phyloP scores from a whole-genome alignment of 92 coral and sea anemone genomes.

The Zoanthus sociatus region DNA sequence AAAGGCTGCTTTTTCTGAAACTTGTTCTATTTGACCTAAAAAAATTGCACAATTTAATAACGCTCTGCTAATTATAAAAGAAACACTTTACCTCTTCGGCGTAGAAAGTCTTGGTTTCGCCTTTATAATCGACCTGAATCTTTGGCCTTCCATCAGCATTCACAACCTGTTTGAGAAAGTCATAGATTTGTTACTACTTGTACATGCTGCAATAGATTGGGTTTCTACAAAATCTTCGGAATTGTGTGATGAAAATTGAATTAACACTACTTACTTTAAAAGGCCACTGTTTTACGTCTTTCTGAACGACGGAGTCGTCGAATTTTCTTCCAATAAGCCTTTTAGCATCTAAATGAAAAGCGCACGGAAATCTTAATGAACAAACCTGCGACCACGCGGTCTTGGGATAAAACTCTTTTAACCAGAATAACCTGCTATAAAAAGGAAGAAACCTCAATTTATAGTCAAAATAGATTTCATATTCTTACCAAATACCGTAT shows the following conservation, averaged over 20 bases:
- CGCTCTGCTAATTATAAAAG: too few species aligned
- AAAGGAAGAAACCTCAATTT: neutral
- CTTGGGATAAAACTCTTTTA: too few species aligned
- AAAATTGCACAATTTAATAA: too few species aligned
- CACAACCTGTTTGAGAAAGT: slow-evolving; percentile 48
- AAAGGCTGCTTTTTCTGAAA: too few species aligned
- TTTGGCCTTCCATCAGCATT: slow-evolving; percentile 74
- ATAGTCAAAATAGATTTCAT: neutral
- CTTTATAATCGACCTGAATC: slow-evolving; percentile 70
- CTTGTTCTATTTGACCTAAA: too few species aligned
- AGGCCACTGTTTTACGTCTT: slow-evolving; percentile 96
- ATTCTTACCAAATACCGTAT: too few species aligned
- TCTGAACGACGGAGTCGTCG: slow-evolving; percentile 73
- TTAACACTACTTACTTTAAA: slow-evolving; percentile 54
- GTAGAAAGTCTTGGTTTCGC: slow-evolving; percentile 69
- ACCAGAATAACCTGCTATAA: too few species aligned
- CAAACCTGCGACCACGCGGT: too few species aligned
- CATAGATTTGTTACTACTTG: neutral
- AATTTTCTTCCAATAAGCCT: slow-evolving; percentile 93
- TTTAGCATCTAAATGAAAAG: slow-evolving; percentile 68
- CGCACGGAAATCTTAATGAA: neutral
- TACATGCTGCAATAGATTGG: neutral
- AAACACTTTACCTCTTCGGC: slow-evolving; percentile 70
- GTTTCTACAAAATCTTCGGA: neutral
- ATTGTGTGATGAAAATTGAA: neutral